Evolutionary conservation across 2,888 invertebrate species (phyloP).

Genomic region (Agrilus mali): DNA sequence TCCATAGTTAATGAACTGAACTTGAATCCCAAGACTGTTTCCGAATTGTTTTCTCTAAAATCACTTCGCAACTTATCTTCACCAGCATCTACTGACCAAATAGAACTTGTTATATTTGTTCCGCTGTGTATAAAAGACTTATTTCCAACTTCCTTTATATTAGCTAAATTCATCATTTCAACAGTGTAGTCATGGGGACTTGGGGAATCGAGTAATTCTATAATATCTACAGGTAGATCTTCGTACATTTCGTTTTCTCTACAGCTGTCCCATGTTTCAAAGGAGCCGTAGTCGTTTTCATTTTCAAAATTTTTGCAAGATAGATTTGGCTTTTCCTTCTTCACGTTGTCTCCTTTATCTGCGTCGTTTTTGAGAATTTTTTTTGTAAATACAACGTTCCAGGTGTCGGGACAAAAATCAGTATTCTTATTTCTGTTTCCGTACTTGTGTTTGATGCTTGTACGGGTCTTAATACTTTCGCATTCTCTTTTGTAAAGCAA

Average conservation of each 20-base stretch:
- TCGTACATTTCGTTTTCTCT: conserved; percentile 39
- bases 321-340: conserved; percentile 4
- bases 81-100: conserved; percentile 34
- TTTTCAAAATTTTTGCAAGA: conserved; percentile 6
- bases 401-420: conserved; percentile 38
- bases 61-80: conserved; percentile 12
- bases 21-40: conserved; percentile 18
- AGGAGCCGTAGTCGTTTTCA: conserved; percentile 1
- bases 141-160: conserved; percentile 22
- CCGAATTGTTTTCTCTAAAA: conserved; percentile 6
- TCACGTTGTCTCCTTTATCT: conserved; percentile 6
- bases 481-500: conserved; percentile 17
- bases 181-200: conserved; percentile 31
- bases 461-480: conserved; percentile 18
- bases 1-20: conserved; percentile 19
- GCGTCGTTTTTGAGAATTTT: conserved; percentile 4
- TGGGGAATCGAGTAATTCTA: conserved; percentile 45
- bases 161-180: conserved; percentile 25
- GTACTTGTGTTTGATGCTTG: conserved; percentile 14
- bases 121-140: conserved; percentile 34
- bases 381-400: conserved; percentile 9
- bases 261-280: conserved; percentile 11
- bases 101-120: conserved; percentile 40
- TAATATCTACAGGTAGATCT: conserved; percentile 48
- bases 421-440: conserved; percentile 25